Evolutionary conservation across 2,797 vertebrate genomes (phyloP), one percentile per base, ranked within the genome.

Genomic region (Hypotaenidia philippensis): DNA sequence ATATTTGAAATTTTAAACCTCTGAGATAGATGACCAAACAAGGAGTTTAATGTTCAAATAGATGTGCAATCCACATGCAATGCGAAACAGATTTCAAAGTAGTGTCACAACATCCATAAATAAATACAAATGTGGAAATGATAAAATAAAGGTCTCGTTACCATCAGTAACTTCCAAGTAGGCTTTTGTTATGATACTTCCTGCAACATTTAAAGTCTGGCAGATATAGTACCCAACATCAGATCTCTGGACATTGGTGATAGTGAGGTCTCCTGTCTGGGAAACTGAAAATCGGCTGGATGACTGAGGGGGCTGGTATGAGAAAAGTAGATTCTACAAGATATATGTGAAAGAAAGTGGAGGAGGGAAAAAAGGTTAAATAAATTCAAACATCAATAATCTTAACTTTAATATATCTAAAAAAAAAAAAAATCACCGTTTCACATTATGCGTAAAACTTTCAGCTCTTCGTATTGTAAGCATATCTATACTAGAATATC

Each of bases 151-250:
- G 55, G 50, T 75, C 45, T 66, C 31, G 92, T 98, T 98, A 99
- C 99, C 99, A 94, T 99, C 99, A 14, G 99, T 99, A 95, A 99
- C 99, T 98, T 99, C 99, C 94, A 99, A 98, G 95, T 99, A 98
- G 63, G 99, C 99, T 97, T 99, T 99, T 97, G 99, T 99, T 98
- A 99, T 99, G 96, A 99, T 99, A 81, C 99, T 99, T 95, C 99
- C 99, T 2, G 99, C 99, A 77, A 99, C 99, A 97, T 99, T 99
- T 92, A 99, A 98, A 55, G 99, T 99, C 98, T 99, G 99, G 98
- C 99, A 99, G 98, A 99, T 99, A 90, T 99, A 99, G 95, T 99
- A 99, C 7, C 99, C 99, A 93, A 99, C 98, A 92, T 99, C 99
- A 57, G 99, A 99, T 89, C 99, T 98, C 95, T 99, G 99, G 64